These are phyloP conservation scores for Heliconius ismenius DNA, from an alignment of 2,888 invertebrate genomes.

Conservation along the genomic window DNA sequence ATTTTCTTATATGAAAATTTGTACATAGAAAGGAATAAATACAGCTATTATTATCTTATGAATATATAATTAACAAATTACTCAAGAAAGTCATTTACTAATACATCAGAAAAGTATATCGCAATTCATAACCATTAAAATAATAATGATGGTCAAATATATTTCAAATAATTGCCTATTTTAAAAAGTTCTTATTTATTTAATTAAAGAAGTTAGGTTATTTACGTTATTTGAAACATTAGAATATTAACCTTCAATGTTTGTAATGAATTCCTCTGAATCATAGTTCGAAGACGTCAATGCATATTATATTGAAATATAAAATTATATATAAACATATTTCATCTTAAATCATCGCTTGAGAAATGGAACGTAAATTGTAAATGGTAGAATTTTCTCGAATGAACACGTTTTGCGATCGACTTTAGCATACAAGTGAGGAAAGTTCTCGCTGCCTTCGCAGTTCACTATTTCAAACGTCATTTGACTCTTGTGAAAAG, in stretches of 20 bases:
- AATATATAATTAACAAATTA: too few species aligned
- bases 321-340: not conserved
- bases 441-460: conserved; percentile 30
- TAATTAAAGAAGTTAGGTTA: not conserved
- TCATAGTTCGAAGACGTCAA: not conserved
- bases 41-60: too few species aligned
- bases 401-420: conserved; percentile 47
- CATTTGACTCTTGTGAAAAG: conserved; percentile 44
- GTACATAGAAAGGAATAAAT: too few species aligned
- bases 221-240: not conserved
- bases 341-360: not conserved
- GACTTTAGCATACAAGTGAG: conserved; percentile 31
- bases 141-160: not conserved
- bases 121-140: not conserved
- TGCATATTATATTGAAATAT: not conserved
- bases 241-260: not conserved
- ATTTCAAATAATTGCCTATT: not conserved
- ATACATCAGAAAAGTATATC: not conserved
- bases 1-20: too few species aligned
- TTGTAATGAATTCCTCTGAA: not conserved
- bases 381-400: conserved; percentile 50
- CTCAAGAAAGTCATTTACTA: not conserved
- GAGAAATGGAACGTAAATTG: conserved; percentile 33
- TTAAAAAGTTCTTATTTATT: not conserved
- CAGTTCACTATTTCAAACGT: conserved; percentile 44